A percentile compares a stretch with the other conserved stretches of the same genome.
phyloP scores from a whole-genome alignment of 2,888 invertebrate species.

The Acholoe squamosa region DNA sequence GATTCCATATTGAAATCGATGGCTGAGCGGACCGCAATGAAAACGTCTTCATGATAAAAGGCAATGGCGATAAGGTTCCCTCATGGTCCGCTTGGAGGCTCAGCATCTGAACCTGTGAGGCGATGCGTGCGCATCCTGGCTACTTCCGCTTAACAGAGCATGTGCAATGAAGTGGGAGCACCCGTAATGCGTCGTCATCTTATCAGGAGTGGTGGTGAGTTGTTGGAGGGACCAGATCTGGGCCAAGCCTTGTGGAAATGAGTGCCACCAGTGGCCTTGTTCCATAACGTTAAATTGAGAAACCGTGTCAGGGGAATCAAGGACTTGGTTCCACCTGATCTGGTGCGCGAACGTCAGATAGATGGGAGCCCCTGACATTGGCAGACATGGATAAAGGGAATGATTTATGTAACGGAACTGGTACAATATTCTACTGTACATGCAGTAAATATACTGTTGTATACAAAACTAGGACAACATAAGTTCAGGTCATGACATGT shows the following conservation, averaged over 20 bases:
- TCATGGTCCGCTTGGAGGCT: slow-evolving; percentile 16
- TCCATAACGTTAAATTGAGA: slow-evolving; percentile 35
- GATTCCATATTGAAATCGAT: slow-evolving; percentile 39
- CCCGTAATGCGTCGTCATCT: slow-evolving; percentile 28
- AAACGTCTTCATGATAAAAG: slow-evolving; percentile 51
- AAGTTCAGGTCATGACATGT: too few species aligned
- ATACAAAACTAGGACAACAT: too few species aligned
- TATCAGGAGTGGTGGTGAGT: slow-evolving; percentile 18
- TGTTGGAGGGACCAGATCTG: background rate
- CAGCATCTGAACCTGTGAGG: slow-evolving; percentile 18
- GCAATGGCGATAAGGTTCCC: background rate
- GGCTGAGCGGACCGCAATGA: slow-evolving; percentile 40
- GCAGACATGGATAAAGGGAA: slow-evolving; percentile 14
- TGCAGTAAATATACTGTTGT: background rate
- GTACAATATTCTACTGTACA: background rate
- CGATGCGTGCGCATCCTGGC: slow-evolving; percentile 36
- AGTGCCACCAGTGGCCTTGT: slow-evolving; percentile 25
- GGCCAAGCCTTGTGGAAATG: background rate
- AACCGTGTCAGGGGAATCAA: slow-evolving; percentile 49
- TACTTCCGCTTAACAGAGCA: slow-evolving; percentile 46
- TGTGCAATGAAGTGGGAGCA: slow-evolving; percentile 39
- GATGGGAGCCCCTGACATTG: background rate
- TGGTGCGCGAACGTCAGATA: background rate
- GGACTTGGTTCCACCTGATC: slow-evolving; percentile 17
- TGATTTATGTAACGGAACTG: background rate